phyloP scores from a whole-genome alignment of 2,797 vertebrate species.

The Trichosurus vulpecula region DNA sequence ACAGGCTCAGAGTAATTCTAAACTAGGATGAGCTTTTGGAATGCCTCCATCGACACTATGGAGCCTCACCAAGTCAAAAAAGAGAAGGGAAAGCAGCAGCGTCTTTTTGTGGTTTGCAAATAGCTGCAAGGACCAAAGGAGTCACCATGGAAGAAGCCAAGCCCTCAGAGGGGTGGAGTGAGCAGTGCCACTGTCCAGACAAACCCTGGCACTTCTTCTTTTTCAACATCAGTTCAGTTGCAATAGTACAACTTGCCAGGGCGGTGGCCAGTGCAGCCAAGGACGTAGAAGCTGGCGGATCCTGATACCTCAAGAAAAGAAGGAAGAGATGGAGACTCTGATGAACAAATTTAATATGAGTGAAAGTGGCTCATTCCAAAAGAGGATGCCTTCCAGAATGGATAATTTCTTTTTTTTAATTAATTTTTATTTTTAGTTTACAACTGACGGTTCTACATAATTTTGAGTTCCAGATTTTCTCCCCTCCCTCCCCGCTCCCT shows the following conservation, averaged over 20 bases:
- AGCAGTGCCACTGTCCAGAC: background rate
- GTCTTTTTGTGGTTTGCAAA: background rate
- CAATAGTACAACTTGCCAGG: background rate
- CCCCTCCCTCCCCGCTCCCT: too few relatives aligned
- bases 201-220: background rate
- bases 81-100: background rate
- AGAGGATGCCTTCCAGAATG: background rate
- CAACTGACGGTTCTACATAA: too few relatives aligned
- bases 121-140: background rate
- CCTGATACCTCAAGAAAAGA: background rate
- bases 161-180: rapidly evolving
- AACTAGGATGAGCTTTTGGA: background rate
- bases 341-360: background rate
- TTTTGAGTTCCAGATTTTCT: too few relatives aligned
- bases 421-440: too few relatives aligned
- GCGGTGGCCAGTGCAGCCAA: background rate
- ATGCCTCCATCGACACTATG: background rate
- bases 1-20: background rate
- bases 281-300: background rate
- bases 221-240: background rate
- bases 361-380: background rate
- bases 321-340: background rate
- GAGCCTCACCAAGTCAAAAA: background rate
- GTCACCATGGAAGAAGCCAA: background rate
- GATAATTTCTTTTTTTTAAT: too few relatives aligned